Evolutionary conservation across 2,888 invertebrate species (phyloP).

Genomic region (Epiblema foenella): DNA sequence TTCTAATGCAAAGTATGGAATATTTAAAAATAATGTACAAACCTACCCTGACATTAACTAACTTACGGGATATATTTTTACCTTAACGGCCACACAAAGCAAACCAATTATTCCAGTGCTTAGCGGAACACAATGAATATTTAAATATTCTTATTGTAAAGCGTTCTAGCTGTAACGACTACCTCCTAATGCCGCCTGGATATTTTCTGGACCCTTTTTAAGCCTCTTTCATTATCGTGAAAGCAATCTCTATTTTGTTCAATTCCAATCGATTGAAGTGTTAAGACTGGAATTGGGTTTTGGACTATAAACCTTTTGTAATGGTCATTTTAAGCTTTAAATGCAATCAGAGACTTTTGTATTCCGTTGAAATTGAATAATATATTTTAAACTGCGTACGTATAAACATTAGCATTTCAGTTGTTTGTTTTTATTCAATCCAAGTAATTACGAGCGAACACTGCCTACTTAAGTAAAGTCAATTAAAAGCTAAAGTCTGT

Average conservation of each 20-base stretch:
- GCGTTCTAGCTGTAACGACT: conserved; percentile 58
- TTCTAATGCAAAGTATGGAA: background rate
- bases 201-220: conserved; percentile 66
- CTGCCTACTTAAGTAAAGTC: no score
- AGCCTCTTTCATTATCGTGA: conserved; percentile 67
- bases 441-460: no score
- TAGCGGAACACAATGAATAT: conserved; percentile 51
- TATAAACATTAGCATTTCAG: background rate
- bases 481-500: no score
- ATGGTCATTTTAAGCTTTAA: conserved; percentile 55
- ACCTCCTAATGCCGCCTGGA: conserved; percentile 59
- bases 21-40: background rate
- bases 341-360: conserved; percentile 28
- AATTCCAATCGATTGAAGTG: conserved; percentile 64
- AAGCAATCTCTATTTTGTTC: conserved; percentile 68
- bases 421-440: background rate
- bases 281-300: conserved; percentile 65
- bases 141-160: conserved; percentile 53
- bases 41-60: background rate
- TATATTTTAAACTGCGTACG: background rate
- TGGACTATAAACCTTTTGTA: conserved; percentile 56
- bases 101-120: conserved; percentile 51
- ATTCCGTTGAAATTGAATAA: conserved; percentile 1
- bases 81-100: background rate
- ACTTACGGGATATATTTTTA: background rate